These are phyloP conservation scores for Orussus abietinus DNA, from an alignment of 1,140 invertebrate species.

Conservation along the genomic window DNA sequence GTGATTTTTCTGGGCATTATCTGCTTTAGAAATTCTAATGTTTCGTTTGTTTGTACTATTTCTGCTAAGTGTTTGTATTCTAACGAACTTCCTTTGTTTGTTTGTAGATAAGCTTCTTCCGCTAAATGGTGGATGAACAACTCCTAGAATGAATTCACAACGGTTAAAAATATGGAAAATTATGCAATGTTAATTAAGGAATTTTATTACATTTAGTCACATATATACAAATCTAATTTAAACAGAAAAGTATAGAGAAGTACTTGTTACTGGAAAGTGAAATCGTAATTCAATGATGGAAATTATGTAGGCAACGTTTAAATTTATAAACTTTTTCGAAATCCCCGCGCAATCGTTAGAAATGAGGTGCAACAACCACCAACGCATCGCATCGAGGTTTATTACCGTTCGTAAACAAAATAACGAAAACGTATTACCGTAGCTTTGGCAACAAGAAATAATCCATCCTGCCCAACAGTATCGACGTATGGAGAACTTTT, in stretches of 20 bases:
- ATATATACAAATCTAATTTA: conserved; percentile 17
- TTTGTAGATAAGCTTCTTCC: conserved; percentile 56
- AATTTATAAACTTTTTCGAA: conserved; percentile 4
- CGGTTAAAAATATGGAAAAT: background rate
- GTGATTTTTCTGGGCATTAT: conserved; percentile 71
- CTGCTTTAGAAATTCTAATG: conserved; percentile 64
- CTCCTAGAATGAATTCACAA: conserved; percentile 47
- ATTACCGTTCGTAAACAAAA: conserved; percentile 6
- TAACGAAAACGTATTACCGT: conserved; percentile 57
- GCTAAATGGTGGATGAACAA: conserved; percentile 66
- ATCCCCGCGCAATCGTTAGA: conserved; percentile 6
- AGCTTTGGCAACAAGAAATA: conserved; percentile 69
- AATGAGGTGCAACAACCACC: no score
- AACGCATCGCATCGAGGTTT: no score
- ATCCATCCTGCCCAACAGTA: conserved; percentile 69
- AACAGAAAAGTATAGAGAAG: conserved; percentile 6
- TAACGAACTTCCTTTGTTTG: conserved; percentile 47
- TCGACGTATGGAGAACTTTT: conserved; percentile 82
- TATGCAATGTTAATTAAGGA: background rate
- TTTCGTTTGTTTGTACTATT: conserved; percentile 63
- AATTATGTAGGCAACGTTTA: background rate
- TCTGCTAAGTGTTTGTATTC: conserved; percentile 70
- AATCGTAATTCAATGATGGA: conserved; percentile 7
- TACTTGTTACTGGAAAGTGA: no score
- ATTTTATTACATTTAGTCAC: background rate